Evolutionary conservation across 2,888 invertebrate genomes (phyloP), one percentile per base, ranked within the genome.

Genomic region (Drosophila picticornis): DNA sequence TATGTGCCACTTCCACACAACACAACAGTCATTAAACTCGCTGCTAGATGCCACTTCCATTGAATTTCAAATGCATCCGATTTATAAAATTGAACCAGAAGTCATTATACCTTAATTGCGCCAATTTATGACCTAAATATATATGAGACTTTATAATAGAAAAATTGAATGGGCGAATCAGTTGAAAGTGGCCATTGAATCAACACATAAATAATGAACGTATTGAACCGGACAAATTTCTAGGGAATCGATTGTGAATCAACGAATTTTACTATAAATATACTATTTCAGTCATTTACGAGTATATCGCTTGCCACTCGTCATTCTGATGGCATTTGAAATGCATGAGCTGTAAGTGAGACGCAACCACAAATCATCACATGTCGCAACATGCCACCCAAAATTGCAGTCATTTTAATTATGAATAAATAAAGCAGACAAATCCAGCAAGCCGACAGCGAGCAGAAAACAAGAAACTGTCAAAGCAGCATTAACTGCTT

Each of bases 371-470:
- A 51, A 51, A 11, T 51, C 34, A 32, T 11, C 56, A 25, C 55
- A 62, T 50, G 53, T 55, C 62, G 29, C 36, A 40, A 31, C 55
- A 55, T 55, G 69, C 58, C 60, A 68, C 31, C 31, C 57, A 22
- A 64, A 69, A 61, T 61, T 29, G 61, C 61, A 50, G 48, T 51
- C 38, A 63, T 60, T 73, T 70, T 70, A 73, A 70, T 70, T 73
- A 70, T 70, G 64, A 73, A 73, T 70, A 71, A 72, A 57, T 43
- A 57, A 43, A 43, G 57, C 31, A 31, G 43, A 16, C 57, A 57
- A 57, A 43, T 43, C 31, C 57, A 56, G 40, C 16, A 2, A 13
- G 11, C 43, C 10, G 11, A 1, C 22, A 46, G 46, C n/a, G 19
- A 27, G 13, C 46, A 32, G 52, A 11, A 29, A 38, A n/a, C 27